These are phyloP conservation scores for Trisateles emortualis DNA, from an alignment of 2,888 invertebrate genomes.

Conservation along the genomic window DNA sequence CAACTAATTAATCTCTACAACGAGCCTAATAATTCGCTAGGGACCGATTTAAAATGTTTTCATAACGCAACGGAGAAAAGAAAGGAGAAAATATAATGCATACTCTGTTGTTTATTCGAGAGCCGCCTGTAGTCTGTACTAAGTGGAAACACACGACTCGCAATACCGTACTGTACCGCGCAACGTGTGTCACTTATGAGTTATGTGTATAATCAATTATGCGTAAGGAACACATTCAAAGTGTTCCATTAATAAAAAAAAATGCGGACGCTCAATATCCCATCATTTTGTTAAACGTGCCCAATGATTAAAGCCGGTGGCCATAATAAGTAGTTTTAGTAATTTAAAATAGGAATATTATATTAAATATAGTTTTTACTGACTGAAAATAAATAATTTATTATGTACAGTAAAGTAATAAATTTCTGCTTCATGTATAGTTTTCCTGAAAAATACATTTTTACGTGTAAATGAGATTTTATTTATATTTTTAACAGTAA, in stretches of 20 bases:
- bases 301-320: constrained; percentile 14
- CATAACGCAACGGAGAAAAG: constrained; percentile 17
- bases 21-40: constrained; percentile 11
- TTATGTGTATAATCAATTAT: too few species aligned
- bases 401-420: too few species aligned
- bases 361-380: neutral
- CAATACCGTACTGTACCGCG: too few species aligned
- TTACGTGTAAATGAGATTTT: too few species aligned
- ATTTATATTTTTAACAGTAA: too few species aligned
- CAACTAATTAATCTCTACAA: neutral
- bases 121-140: neutral
- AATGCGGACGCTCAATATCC: neutral
- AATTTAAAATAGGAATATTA: constrained; percentile 3
- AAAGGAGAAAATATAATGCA: constrained; percentile 12
- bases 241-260: constrained; percentile 8
- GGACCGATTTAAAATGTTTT: constrained; percentile 19
- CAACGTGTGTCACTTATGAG: too few species aligned
- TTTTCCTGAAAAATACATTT: too few species aligned
- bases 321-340: constrained; percentile 21
- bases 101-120: constrained; percentile 18
- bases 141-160: constrained; percentile 28
- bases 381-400: neutral
- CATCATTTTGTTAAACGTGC: constrained; percentile 7
- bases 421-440: too few species aligned
- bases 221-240: too few species aligned